Percentiles rank a stretch among this genome's conserved stretches.
Evolutionary conservation across 1,140 invertebrate genomes (phyloP).

Genomic region (Euwallacea fornicatus): DNA sequence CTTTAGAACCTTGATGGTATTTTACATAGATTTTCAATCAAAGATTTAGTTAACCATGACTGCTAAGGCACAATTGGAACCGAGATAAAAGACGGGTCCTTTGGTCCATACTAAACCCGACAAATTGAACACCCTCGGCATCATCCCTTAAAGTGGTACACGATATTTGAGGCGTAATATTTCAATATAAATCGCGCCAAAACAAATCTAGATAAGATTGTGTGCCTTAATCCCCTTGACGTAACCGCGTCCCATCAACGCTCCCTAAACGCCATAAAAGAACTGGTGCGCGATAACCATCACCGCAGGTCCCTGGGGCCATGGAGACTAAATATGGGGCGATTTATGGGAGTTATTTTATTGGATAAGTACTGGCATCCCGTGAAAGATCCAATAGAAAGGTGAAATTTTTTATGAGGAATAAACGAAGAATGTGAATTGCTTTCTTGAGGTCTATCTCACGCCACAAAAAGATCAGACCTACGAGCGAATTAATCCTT

Average conservation of each 20-base stretch:
- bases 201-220: slow-evolving; percentile 40
- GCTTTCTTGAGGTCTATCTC: too few species aligned
- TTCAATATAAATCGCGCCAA: slow-evolving; percentile 38
- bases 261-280: slow-evolving; percentile 27
- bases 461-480: too few species aligned
- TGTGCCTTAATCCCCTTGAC: slow-evolving; percentile 29
- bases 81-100: too few species aligned
- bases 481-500: too few species aligned
- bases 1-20: neutral
- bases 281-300: slow-evolving; percentile 28
- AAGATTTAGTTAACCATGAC: too few species aligned
- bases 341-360: slow-evolving; percentile 5
- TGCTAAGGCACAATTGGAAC: too few species aligned
- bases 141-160: slow-evolving; percentile 21
- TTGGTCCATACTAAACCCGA: too few species aligned
- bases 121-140: neutral
- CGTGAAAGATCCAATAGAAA: too few species aligned
- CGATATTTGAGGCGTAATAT: slow-evolving; percentile 34
- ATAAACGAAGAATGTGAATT: too few species aligned
- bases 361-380: too few species aligned
- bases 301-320: slow-evolving; percentile 10
- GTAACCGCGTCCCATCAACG: slow-evolving; percentile 38
- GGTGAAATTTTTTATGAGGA: too few species aligned
- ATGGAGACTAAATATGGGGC: neutral
- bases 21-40: too few species aligned